Evolutionary conservation across 1,140 invertebrate species (phyloP).

Genomic region (Drosophila sp.): DNA sequence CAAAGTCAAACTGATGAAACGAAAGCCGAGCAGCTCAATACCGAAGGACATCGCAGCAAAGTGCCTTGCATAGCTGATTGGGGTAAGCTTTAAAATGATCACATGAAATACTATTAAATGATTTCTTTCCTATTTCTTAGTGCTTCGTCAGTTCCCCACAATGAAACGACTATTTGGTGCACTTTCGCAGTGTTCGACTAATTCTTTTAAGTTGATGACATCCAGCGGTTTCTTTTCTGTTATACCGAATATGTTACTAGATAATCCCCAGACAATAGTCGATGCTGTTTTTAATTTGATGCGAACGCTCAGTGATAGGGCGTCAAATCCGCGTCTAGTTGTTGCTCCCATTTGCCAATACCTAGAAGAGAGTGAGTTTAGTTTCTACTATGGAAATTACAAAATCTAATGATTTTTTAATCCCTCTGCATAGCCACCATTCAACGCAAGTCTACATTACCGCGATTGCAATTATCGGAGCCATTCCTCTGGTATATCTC

Average conservation of each 20-base stretch:
- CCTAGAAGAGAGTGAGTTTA: conserved; percentile 86
- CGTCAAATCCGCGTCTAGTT: conserved; percentile 88
- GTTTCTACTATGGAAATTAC: background rate
- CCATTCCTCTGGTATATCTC: conserved; percentile 90
- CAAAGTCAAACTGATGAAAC: conserved; percentile 90
- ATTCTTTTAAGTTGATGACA: conserved; percentile 86
- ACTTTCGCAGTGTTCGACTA: conserved; percentile 88
- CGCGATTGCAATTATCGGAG: conserved; percentile 87
- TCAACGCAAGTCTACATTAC: conserved; percentile 68
- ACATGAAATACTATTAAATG: background rate
- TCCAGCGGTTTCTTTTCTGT: conserved; percentile 66
- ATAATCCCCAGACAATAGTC: conserved; percentile 86
- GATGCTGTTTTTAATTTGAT: conserved; percentile 93
- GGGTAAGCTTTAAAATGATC: conserved; percentile 83
- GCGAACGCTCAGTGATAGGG: conserved; percentile 88
- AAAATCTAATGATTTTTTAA: background rate
- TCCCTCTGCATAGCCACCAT: conserved; percentile 70
- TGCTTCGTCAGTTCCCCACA: conserved; percentile 89
- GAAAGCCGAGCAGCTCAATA: conserved; percentile 88
- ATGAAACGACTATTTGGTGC: conserved; percentile 92
- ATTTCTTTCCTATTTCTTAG: conserved; percentile 68
- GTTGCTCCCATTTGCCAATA: conserved; percentile 90
- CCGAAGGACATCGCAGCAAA: conserved; percentile 83
- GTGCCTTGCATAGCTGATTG: conserved; percentile 89
- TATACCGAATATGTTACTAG: conserved; percentile 82